These are phyloP conservation scores for Aphodius granarius DNA, from an alignment of 2,888 invertebrate species.

Conservation along the genomic window DNA sequence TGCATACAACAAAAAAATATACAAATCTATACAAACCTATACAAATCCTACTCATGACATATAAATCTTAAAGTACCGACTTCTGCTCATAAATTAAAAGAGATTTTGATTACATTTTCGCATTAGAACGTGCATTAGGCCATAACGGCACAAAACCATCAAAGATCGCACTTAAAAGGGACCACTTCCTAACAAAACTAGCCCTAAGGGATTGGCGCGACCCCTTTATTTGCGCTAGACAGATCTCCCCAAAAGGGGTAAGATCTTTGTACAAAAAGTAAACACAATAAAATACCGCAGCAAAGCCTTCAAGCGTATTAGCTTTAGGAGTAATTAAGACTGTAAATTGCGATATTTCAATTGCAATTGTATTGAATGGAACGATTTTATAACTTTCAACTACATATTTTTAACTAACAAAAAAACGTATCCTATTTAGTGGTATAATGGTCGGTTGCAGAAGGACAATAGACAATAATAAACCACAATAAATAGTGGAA, in stretches of 20 bases:
- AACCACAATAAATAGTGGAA: too few species aligned
- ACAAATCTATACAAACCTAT: too few species aligned
- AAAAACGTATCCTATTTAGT: too few species aligned
- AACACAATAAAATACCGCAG: not conserved
- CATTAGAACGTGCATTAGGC: not conserved
- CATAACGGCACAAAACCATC: not conserved
- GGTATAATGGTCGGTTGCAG: too few species aligned
- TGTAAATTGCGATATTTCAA: not conserved
- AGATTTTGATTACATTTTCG: not conserved
- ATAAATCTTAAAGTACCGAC: too few species aligned
- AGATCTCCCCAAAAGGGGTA: not conserved
- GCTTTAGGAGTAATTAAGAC: not conserved
- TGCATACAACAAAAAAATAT: too few species aligned
- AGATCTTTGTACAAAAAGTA: not conserved
- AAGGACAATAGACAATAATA: too few species aligned
- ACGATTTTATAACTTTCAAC: too few species aligned
- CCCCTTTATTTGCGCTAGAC: not conserved
- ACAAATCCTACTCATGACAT: too few species aligned
- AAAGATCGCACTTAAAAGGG: not conserved
- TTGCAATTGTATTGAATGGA: too few species aligned
- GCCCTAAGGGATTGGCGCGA: not conserved
- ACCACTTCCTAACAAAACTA: not conserved
- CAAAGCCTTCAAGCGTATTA: not conserved
- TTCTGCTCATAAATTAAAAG: not conserved
- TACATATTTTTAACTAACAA: too few species aligned